Conservation (phyloP, 2,113 vertebrate genomes). For the Muntiacus reevesi region DNA sequence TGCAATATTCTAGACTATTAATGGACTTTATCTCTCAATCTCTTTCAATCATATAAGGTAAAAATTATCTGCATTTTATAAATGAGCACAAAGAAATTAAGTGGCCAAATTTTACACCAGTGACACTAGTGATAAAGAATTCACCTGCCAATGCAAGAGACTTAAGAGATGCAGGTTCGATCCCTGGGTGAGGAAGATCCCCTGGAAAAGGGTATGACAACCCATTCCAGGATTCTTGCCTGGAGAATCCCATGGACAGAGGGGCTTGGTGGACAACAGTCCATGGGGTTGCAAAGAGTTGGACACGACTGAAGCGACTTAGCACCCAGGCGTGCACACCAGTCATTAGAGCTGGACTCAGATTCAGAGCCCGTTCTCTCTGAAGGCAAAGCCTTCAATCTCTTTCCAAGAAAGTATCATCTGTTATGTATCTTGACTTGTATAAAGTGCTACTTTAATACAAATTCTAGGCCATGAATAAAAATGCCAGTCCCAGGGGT, state of each 20-base stretch:
- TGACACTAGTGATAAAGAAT: background rate
- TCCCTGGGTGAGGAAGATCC: background rate
- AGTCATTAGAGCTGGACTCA: background rate
- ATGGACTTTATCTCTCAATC: background rate
- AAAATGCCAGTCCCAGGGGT: background rate
- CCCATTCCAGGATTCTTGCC: background rate
- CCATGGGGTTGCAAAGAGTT: background rate
- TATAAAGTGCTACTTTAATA: background rate
- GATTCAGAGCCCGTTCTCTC: background rate
- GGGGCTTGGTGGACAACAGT: background rate
- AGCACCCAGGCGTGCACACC: background rate
- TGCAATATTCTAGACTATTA: background rate
- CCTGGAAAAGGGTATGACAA: background rate
- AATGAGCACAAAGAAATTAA: background rate
- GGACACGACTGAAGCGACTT: background rate
- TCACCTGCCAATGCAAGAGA: background rate
- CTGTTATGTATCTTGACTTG: background rate
- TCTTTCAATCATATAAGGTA: background rate
- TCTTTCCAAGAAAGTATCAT: background rate
- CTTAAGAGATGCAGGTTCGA: background rate
- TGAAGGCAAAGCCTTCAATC: background rate
- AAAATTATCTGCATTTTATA: background rate
- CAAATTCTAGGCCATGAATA: background rate
- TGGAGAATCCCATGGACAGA: background rate
- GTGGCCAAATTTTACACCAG: background rate